These are phyloP conservation scores for Phylloscopus whistleri DNA, from an alignment of 2,113 vertebrate genomes.

Conservation along the genomic window DNA sequence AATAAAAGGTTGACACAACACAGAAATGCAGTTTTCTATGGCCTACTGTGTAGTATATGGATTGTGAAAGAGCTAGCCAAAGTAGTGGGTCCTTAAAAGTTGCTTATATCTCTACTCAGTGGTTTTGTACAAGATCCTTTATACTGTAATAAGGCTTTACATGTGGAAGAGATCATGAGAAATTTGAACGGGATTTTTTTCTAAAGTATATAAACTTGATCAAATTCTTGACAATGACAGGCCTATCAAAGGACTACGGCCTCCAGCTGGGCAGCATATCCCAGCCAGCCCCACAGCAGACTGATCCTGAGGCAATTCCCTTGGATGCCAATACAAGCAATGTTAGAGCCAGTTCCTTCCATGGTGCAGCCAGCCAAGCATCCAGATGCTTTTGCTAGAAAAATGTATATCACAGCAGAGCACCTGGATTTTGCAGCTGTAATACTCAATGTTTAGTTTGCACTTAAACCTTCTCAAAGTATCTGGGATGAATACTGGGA, in stretches of 20 bases:
- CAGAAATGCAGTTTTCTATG: not conserved
- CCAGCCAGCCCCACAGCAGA: not conserved
- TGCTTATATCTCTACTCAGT: not conserved
- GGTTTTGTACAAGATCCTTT: slow-evolving; percentile 39
- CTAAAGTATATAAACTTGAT: slow-evolving; percentile 53
- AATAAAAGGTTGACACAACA: not conserved
- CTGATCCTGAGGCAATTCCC: not conserved
- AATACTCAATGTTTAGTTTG: not conserved
- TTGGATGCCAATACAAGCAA: slow-evolving; percentile 21
- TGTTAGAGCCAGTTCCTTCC: slow-evolving; percentile 16
- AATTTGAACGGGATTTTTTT: slow-evolving; percentile 47
- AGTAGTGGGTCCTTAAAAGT: not conserved
- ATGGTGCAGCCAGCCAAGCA: not conserved
- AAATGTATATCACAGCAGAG: not conserved
- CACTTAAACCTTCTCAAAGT: not conserved
- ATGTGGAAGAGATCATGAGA: slow-evolving; percentile 71
- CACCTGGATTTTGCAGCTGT: slow-evolving; percentile 14
- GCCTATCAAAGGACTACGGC: slow-evolving; percentile 10
- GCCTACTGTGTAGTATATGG: not conserved
- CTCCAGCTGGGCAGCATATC: slow-evolving; percentile 31
- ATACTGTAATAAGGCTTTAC: not conserved
- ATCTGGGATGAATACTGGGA: not conserved
- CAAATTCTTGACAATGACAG: slow-evolving; percentile 61
- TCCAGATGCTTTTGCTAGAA: slow-evolving; percentile 35
- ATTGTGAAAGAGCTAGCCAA: slow-evolving; percentile 16